Conservation (phyloP, 2,113 vertebrate species). For the Epinephelus fuscoguttatus region DNA sequence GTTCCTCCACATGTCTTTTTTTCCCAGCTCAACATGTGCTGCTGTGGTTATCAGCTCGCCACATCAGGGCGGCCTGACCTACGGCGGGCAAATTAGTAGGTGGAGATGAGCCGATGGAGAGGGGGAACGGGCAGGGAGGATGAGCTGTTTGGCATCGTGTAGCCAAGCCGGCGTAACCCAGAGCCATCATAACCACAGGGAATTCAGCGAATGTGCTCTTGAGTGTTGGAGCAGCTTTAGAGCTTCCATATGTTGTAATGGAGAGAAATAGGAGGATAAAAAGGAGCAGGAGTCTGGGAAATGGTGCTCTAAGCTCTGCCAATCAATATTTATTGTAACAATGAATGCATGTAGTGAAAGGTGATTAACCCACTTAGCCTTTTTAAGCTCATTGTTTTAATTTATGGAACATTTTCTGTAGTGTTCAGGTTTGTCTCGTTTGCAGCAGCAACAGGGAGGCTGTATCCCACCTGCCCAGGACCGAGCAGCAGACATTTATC, state of each 20-base stretch:
- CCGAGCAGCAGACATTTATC: not conserved
- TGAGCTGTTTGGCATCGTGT: conserved; percentile 62
- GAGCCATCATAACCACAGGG: conserved; percentile 60
- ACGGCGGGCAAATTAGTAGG: conserved; percentile 77
- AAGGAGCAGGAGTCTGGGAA: conserved; percentile 12
- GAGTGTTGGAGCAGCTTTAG: conserved; percentile 49
- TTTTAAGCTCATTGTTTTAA: conserved; percentile 22
- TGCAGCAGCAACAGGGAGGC: not conserved
- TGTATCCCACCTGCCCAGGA: not conserved
- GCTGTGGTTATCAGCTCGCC: conserved; percentile 56
- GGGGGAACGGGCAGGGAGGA: conserved; percentile 49
- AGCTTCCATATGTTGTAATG: conserved; percentile 58
- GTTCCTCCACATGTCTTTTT: conserved; percentile 11
- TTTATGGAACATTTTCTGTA: conserved; percentile 5
- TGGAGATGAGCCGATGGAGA: conserved; percentile 61
- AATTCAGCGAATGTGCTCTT: conserved; percentile 55
- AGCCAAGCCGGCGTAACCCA: conserved; percentile 56
- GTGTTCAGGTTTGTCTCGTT: not conserved
- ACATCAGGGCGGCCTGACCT: conserved; percentile 64
- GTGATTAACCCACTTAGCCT: not conserved
- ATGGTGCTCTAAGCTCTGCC: not conserved
- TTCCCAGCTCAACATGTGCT: conserved; percentile 60
- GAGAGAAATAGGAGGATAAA: not conserved
- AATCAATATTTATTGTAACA: conserved; percentile 5
- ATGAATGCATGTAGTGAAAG: not conserved